Evolutionary conservation across 2,113 vertebrate genomes (phyloP), one percentile per base, ranked within the genome.

Genomic region (Periophthalmodon schlosseri): DNA sequence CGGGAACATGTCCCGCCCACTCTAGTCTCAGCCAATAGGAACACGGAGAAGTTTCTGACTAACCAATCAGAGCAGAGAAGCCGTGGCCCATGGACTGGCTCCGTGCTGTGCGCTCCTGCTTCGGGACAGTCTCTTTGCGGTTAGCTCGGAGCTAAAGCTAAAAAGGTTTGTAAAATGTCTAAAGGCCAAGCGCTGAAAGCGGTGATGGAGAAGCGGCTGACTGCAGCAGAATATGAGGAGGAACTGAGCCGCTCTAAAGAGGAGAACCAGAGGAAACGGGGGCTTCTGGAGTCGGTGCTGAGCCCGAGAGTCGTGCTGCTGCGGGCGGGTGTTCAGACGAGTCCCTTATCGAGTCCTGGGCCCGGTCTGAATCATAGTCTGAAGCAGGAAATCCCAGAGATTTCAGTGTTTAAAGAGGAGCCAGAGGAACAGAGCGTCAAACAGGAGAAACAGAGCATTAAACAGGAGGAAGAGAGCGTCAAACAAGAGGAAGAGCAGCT

Each of bases 11-110:
- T 68, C 73, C 72, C 78, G 49, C 78, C 78, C 20, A 5, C 63
- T 46, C 3, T 15, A 1, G 12, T 0, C 3, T 8, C 67, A 86
- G 72, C 91, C 86, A 90, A 89, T 86, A 1, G 47, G 0, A 46
- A 44, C 11, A 5, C 16, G 63, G 3, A 50, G 68, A 60, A 3
- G 20, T 68, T 68, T 65, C 3, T 1, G 2, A n/a, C 7, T 36
- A 36, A 34, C 44, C 47, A 73, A 61, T 52, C 15, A 56, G 52
- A 56, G 60, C 15, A 18, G 65, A 14, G 60, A 2, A 74, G 57
- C 68, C 20, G 52, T n/a, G 18, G 5, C 20, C n/a, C 20, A 10
- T 6, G 2, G 0, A 20, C 20, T 3, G 20, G n/a, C 20, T n/a
- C 14, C 15, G 49, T 14, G 14, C 5, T 50, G 15, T 2, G 49